Evolutionary conservation across 2,113 vertebrate genomes (phyloP).

Genomic region (Neomonachus schauinslandi): DNA sequence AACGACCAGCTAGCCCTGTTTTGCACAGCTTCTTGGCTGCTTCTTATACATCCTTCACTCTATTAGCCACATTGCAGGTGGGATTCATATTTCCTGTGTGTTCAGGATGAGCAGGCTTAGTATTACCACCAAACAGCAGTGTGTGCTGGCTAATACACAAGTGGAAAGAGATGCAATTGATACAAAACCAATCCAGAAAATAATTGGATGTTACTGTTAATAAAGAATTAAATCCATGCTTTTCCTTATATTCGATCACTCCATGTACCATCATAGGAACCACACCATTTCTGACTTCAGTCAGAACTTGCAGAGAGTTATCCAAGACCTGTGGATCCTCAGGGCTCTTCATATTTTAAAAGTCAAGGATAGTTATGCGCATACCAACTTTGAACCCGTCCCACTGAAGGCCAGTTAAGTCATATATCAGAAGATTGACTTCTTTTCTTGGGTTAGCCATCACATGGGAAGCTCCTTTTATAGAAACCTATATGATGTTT

Average conservation of each 20-base stretch:
- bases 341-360: conserved; percentile 92
- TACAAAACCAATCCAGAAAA: conserved; percentile 94
- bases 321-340: conserved; percentile 91
- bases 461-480: conserved; percentile 91
- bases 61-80: conserved; percentile 91
- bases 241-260: conserved; percentile 93
- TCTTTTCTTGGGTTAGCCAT: conserved; percentile 92
- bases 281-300: conserved; percentile 92
- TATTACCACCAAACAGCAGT: conserved; percentile 93
- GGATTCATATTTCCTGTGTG: conserved; percentile 95
- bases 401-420: conserved; percentile 89
- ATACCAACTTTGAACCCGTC: conserved; percentile 87
- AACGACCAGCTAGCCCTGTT: conserved; percentile 89
- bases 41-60: conserved; percentile 93
- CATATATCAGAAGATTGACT: conserved; percentile 91
- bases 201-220: conserved; percentile 92
- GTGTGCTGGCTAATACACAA: conserved; percentile 95
- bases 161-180: conserved; percentile 93
- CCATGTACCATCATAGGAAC: conserved; percentile 93
- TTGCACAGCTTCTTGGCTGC: conserved; percentile 93
- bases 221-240: conserved; percentile 91
- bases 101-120: conserved; percentile 93
- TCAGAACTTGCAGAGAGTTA: conserved; percentile 91
- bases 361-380: conserved; percentile 95
- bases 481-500: conserved; percentile 92